Evolutionary conservation across 1,140 invertebrate genomes (phyloP).

Genomic region (Diplogasteroides magnus): DNA sequence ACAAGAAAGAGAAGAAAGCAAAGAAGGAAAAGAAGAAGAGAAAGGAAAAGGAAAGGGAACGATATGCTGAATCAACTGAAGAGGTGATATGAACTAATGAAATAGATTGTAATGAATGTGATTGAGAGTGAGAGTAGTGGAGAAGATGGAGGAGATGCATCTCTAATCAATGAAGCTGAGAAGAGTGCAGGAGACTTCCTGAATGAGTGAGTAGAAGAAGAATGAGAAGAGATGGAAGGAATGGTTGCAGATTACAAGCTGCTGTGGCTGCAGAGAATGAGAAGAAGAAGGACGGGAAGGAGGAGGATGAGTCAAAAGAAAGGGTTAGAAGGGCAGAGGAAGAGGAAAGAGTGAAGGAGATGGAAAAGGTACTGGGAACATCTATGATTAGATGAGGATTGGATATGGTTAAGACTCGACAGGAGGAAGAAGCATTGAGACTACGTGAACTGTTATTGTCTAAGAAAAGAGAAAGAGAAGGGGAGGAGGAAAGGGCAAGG

Average conservation of each 20-base stretch:
- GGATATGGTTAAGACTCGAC: neutral
- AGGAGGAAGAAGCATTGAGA: neutral
- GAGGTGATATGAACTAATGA: neutral
- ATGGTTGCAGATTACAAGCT: neutral
- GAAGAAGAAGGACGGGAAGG: neutral
- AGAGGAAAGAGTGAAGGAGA: neutral
- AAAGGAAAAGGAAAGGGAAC: neutral
- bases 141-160: neutral
- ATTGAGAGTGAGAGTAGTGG: neutral
- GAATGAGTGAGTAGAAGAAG: neutral
- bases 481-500: neutral
- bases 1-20: constrained; percentile 6
- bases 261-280: neutral
- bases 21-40: neutral
- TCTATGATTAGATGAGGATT: neutral
- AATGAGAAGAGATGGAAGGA: no score
- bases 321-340: neutral
- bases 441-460: neutral
- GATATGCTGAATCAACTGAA: neutral
- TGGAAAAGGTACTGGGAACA: no score
- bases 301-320: neutral
- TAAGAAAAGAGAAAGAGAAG: constrained; percentile 6
- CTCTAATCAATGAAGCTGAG: neutral
- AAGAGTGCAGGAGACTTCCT: neutral
- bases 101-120: neutral